These are phyloP conservation scores for Eupithecia abbreviata DNA, from an alignment of 2,888 invertebrate species.

Conservation along the genomic window DNA sequence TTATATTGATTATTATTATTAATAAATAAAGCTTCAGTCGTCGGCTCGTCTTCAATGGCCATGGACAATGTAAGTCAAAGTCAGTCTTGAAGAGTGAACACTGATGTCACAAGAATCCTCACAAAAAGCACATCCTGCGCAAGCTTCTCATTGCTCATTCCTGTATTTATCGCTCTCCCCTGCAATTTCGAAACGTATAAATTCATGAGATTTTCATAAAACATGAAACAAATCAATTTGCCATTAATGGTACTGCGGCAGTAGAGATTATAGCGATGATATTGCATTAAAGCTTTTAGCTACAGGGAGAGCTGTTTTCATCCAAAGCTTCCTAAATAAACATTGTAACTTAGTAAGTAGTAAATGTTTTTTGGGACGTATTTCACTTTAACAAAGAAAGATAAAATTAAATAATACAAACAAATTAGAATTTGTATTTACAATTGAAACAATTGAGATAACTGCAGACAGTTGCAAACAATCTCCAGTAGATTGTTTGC, in stretches of 20 bases:
- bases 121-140: slow-evolving; percentile 41
- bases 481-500: no score
- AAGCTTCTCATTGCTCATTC: slow-evolving; percentile 35
- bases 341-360: no score
- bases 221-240: slow-evolving; percentile 49
- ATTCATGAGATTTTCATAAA: slow-evolving; percentile 41
- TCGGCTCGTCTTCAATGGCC: background rate
- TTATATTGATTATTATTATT: no score
- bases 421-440: no score
- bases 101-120: slow-evolving; percentile 27
- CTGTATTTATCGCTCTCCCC: slow-evolving; percentile 35
- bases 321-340: background rate
- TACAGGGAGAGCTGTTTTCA: slow-evolving; percentile 3
- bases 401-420: no score
- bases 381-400: no score
- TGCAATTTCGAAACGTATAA: slow-evolving; percentile 41
- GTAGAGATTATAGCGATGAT: slow-evolving; percentile 6
- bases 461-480: no score
- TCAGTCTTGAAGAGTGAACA: slow-evolving; percentile 9
- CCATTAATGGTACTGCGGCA: slow-evolving; percentile 20
- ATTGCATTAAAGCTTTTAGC: slow-evolving; percentile 17
- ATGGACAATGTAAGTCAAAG: background rate
- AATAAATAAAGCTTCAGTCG: background rate
- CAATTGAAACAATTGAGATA: no score
- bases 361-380: no score